Conservation (phyloP, 2,797 vertebrate species). For the Vespertilio murinus region DNA sequence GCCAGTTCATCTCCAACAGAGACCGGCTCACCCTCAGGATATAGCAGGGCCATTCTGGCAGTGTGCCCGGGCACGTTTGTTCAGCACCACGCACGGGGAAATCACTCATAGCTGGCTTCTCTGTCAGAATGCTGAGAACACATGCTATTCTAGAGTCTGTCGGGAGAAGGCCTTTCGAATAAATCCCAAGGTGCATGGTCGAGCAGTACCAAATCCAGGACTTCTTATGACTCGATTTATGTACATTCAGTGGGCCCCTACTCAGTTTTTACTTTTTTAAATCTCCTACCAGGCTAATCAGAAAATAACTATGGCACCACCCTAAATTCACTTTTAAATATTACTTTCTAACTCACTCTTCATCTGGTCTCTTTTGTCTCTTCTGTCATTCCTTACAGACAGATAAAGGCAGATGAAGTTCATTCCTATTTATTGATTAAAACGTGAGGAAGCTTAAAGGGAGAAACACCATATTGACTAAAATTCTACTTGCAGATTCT, state of each 20-base stretch:
- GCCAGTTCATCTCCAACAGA: neutral
- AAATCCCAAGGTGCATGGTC: too few species aligned
- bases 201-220: neutral
- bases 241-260: neutral
- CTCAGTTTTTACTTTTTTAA: neutral
- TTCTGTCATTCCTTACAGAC: neutral
- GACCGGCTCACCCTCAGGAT: neutral
- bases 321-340: neutral
- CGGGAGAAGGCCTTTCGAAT: neutral
- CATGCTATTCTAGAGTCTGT: fast-evolving
- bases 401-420: neutral
- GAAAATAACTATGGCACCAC: neutral
- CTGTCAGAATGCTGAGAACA: neutral
- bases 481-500: neutral
- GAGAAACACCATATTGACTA: neutral
- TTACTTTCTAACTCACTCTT: neutral
- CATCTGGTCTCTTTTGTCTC: neutral
- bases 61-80: neutral
- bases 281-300: neutral
- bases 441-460: neutral
- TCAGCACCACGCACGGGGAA: neutral
- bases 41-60: neutral
- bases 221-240: neutral
- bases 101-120: neutral
- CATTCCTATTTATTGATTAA: neutral